Percentiles rank a stretch among this genome's conserved stretches.
Conservation (phyloP, 2,797 vertebrate species). For the Chiroxiphia lanceolata region DNA sequence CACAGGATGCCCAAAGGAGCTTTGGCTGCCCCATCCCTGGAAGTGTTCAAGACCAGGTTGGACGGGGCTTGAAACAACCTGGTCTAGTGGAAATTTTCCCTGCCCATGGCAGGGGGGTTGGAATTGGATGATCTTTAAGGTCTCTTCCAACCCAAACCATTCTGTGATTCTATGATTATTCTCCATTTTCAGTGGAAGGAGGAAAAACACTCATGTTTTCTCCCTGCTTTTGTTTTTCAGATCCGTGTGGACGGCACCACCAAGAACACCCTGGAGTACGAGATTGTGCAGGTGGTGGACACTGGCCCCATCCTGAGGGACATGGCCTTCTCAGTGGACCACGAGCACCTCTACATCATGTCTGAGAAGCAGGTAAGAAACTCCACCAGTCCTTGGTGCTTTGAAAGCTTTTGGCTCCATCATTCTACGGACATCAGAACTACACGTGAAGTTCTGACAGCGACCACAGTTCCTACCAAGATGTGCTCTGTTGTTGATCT, state of each 20-base stretch:
- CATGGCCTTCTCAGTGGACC: slow-evolving; percentile 94
- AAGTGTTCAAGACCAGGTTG: neutral
- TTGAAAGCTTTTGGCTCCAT: neutral
- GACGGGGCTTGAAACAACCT: fast-evolving
- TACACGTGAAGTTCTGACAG: neutral
- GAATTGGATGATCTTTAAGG: neutral
- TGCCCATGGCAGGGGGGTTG: neutral
- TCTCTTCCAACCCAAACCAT: neutral
- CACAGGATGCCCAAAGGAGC: neutral
- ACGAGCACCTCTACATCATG: slow-evolving; percentile 95
- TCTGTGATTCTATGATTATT: neutral
- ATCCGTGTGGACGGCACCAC: slow-evolving; percentile 91
- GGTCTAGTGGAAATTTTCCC: fast-evolving
- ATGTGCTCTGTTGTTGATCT: fast-evolving
- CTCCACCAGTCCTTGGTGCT: fast-evolving
- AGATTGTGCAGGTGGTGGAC: slow-evolving; percentile 92
- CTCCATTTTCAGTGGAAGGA: neutral
- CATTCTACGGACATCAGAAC: too few relatives aligned
- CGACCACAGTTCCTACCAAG: neutral
- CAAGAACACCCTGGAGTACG: slow-evolving; percentile 88
- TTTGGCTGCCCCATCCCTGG: neutral
- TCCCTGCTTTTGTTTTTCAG: slow-evolving; percentile 68
- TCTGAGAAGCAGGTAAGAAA: slow-evolving; percentile 91
- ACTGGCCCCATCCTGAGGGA: slow-evolving; percentile 88
- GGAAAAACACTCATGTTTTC: neutral